phyloP scores from a whole-genome alignment of 2,113 vertebrate genomes.

The Rafetus swinhoei region DNA sequence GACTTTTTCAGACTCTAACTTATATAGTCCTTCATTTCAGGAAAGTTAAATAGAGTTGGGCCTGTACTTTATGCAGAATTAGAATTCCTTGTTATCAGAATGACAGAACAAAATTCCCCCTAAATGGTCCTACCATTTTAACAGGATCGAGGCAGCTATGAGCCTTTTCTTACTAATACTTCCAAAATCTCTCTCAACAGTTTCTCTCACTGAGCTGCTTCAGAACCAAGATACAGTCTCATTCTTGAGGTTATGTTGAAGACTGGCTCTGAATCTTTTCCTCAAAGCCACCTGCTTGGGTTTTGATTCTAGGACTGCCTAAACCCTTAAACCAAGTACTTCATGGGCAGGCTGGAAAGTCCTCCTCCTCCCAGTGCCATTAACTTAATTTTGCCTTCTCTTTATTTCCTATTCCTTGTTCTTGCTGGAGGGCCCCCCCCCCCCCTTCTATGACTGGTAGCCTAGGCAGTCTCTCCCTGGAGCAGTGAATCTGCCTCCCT shows the following conservation, averaged over 20 bases:
- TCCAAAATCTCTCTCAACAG: background rate
- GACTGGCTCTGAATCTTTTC: background rate
- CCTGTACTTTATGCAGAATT: rapidly evolving
- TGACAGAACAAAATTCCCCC: background rate
- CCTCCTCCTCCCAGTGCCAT: background rate
- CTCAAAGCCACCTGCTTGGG: background rate
- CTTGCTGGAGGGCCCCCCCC: background rate
- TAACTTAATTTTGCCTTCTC: background rate
- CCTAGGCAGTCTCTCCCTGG: rapidly evolving
- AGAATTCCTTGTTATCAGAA: background rate
- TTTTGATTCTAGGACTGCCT: background rate
- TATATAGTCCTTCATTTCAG: background rate
- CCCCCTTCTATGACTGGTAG: background rate
- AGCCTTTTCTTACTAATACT: background rate
- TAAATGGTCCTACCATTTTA: background rate
- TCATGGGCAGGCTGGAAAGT: rapidly evolving
- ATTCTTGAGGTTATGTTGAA: background rate
- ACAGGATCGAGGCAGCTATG: background rate
- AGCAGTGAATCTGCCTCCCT: background rate
- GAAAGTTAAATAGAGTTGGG: background rate
- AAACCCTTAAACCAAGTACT: background rate
- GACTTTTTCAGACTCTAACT: background rate
- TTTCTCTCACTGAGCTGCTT: background rate
- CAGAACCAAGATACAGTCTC: background rate
- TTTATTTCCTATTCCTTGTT: background rate